Conservation (phyloP, 2,888 invertebrate species). For the Gymnosoma rotundatum region DNA sequence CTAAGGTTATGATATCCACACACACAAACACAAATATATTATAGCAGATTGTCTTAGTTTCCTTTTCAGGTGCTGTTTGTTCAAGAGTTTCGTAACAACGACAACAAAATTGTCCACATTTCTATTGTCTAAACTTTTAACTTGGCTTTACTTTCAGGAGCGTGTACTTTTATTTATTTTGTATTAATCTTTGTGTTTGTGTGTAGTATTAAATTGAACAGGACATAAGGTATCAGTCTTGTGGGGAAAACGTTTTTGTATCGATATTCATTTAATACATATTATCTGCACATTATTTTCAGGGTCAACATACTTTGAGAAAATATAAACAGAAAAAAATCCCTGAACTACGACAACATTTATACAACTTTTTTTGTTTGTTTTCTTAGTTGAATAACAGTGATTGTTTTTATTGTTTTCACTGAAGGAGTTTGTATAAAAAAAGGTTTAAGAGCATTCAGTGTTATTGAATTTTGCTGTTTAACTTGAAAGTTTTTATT, state of each 20-base stretch:
- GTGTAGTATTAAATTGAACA: background rate
- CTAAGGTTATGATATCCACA: background rate
- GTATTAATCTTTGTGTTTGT: background rate
- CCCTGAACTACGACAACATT: slow-evolving; percentile 37
- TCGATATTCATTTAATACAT: slow-evolving; percentile 9
- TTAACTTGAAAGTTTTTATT: slow-evolving; percentile 30
- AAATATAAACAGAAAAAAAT: slow-evolving; percentile 8
- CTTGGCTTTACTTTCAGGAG: background rate
- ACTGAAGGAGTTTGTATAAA: background rate
- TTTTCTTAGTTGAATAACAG: background rate
- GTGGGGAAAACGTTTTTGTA: background rate
- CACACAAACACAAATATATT: background rate
- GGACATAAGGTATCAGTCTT: background rate
- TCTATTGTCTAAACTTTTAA: slow-evolving; percentile 14
- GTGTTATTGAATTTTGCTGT: slow-evolving; percentile 26
- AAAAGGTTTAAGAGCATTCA: slow-evolving; percentile 21
- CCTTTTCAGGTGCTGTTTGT: slow-evolving; percentile 14
- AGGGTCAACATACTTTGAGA: slow-evolving; percentile 36
- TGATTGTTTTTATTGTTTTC: slow-evolving; percentile 2
- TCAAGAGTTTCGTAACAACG: slow-evolving; percentile 4
- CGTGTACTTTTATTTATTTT: background rate
- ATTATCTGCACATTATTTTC: slow-evolving; percentile 45
- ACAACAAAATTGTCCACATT: background rate
- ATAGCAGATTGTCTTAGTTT: slow-evolving; percentile 9
- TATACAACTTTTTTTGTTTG: background rate